Evolutionary conservation across 2,797 vertebrate genomes (phyloP), one percentile per base, ranked within the genome.

Genomic region (Knipowitschia caucasica): DNA sequence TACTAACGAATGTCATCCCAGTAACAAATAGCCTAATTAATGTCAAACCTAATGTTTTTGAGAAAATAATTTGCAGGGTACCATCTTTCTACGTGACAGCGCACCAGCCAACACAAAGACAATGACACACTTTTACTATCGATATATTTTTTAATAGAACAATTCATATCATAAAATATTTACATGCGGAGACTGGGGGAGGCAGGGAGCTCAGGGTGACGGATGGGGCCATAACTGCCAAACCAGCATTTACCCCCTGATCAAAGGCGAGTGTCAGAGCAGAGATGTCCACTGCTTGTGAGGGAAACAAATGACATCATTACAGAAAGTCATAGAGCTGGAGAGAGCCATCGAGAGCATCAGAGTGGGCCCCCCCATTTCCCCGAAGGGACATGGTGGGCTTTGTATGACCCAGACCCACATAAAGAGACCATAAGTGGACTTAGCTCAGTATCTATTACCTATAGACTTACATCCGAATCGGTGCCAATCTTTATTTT

Each of bases 151-250:
- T 86, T 85, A 86, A 79, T 85, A 73, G 78, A 74, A 80, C 71
- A 77, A 72, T 80, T 81, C 63, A 75, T 66, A 50, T 80, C 73
- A 78, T 86, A 67, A 88, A 84, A 87, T 85, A 85, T 88, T 80
- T 87, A 88, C 82, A 86, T 74, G 73, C 73, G 68, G 54, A 73
- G 62, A 78, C 71, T 63, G 69, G 59, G 71, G 59, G 70, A 71
- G 63, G 29, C 2, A 50, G 79, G 71, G 69, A 67, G 56, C 67
- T 46, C 18, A 47, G 69, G 63, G 64, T 70, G 69, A 84, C 77
- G 71, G 75, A 83, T 80, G 81, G 71, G 79, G 45, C 42, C 60
- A 67, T 81, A 76, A 81, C 74, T 65, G 70, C 53, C 62, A 81
- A 69, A 81, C 50, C 64, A 54, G 75, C 64, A 70, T 69, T 63